Evolutionary conservation across 2,888 invertebrate genomes (phyloP).

Genomic region (Flexamia atlantica): DNA sequence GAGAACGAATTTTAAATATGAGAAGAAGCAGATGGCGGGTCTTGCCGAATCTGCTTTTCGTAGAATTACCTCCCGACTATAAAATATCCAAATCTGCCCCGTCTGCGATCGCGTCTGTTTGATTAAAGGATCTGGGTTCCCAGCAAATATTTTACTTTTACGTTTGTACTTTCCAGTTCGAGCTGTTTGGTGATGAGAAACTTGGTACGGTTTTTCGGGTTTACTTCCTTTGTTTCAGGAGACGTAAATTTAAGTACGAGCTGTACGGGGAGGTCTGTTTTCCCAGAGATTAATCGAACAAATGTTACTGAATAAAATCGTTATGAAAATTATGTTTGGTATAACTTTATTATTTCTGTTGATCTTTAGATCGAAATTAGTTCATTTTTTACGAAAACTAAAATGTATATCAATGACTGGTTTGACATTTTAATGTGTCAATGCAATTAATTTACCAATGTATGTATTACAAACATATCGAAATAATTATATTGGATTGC

Average conservation of each 20-base stretch:
- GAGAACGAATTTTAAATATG: background rate
- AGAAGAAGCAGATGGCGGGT: background rate
- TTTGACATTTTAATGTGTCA: too few relatives aligned
- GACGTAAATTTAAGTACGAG: background rate
- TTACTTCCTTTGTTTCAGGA: background rate
- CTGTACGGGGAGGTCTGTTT: too few relatives aligned
- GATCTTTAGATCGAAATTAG: too few relatives aligned
- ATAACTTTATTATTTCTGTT: too few relatives aligned
- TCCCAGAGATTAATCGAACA: too few relatives aligned
- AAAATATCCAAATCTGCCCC: conserved; percentile 25
- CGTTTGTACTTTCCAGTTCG: background rate
- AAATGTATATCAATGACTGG: too few relatives aligned
- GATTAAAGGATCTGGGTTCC: conserved; percentile 32
- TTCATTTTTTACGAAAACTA: too few relatives aligned
- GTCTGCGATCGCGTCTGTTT: conserved; percentile 4
- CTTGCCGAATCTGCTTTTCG: conserved; percentile 24
- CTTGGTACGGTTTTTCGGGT: background rate
- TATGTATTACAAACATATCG: too few relatives aligned
- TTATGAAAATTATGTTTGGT: too few relatives aligned
- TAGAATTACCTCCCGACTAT: background rate
- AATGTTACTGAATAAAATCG: too few relatives aligned
- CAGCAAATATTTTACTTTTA: background rate
- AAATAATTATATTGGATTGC: too few relatives aligned
- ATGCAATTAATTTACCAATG: too few relatives aligned
- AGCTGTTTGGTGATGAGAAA: background rate